Conservation (phyloP, 92 coral and sea anemone genomes). For the Scolanthus callimorphus region DNA sequence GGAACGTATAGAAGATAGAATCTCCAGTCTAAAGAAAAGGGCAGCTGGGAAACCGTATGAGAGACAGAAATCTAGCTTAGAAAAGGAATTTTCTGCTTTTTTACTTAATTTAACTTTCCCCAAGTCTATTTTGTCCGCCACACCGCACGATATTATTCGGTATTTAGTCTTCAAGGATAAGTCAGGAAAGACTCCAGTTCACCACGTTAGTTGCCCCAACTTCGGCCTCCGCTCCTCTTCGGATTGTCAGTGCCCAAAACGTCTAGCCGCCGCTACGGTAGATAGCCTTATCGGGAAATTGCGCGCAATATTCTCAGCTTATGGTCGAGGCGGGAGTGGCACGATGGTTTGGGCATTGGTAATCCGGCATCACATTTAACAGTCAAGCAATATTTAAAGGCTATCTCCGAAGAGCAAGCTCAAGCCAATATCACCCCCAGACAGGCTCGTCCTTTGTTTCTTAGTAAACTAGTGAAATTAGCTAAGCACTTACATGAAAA, state of each 20-base stretch:
- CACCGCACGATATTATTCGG: slow-evolving; percentile 10
- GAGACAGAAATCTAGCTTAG: not conserved
- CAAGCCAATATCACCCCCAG: slow-evolving; percentile 7
- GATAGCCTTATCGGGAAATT: slow-evolving; percentile 5
- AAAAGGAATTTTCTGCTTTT: slow-evolving; percentile 1
- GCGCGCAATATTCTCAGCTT: not conserved
- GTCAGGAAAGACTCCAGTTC: not conserved
- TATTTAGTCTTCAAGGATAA: slow-evolving; percentile 8
- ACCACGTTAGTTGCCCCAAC: not conserved
- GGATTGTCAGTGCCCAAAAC: not conserved
- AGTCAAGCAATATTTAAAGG: slow-evolving; percentile 14
- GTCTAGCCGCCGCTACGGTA: slow-evolving; percentile 5
- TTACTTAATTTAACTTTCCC: slow-evolving; percentile 9
- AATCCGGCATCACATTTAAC: slow-evolving; percentile 8
- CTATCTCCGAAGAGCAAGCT: slow-evolving; percentile 29
- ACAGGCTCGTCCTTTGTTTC: slow-evolving; percentile 22
- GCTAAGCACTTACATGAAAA: slow-evolving; percentile 3
- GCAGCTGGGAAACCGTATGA: slow-evolving; percentile 1
- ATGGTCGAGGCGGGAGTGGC: slow-evolving; percentile 1
- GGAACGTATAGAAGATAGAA: not conserved
- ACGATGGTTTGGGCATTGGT: not conserved
- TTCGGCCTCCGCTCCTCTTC: not conserved
- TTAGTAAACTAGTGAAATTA: slow-evolving; percentile 6
- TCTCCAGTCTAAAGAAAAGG: not conserved
- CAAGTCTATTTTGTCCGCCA: slow-evolving; percentile 5